Conservation (phyloP, 2,888 invertebrate genomes). For the Entomobrya multifasciata region DNA sequence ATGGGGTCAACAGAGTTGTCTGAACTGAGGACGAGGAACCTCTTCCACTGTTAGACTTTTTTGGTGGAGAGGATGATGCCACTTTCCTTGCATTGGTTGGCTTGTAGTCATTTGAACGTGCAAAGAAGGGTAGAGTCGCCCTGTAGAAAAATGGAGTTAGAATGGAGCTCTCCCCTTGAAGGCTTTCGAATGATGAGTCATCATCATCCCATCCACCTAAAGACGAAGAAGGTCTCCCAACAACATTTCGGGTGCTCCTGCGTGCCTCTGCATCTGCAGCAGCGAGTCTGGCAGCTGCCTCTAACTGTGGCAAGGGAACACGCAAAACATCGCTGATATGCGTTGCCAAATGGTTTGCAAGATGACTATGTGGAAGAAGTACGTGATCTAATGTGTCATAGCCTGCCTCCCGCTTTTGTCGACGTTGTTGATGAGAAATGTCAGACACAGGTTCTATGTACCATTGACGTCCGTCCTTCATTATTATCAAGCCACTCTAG, state of each 20-base stretch:
- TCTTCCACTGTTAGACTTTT: background rate
- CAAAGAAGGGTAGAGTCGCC: constrained; percentile 48
- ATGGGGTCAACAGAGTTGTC: constrained; percentile 51
- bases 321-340: constrained; percentile 68
- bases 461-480: constrained; percentile 74
- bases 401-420: constrained; percentile 4
- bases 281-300: constrained; percentile 69
- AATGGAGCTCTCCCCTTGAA: constrained; percentile 63
- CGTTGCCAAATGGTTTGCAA: constrained; percentile 53
- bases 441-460: constrained; percentile 74
- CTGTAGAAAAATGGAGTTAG: constrained; percentile 65
- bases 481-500: constrained; percentile 76
- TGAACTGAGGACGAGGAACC: constrained; percentile 11
- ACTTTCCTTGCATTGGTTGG: constrained; percentile 53
- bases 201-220: constrained; percentile 45
- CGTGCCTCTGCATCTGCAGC: constrained; percentile 62
- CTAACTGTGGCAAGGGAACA: constrained; percentile 74
- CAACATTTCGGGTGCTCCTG: constrained; percentile 3
- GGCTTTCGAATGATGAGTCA: constrained; percentile 12
- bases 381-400: constrained; percentile 49
- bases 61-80: background rate
- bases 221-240: background rate
- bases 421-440: constrained; percentile 5
- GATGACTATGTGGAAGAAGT: constrained; percentile 60
- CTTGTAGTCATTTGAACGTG: constrained; percentile 32